Percentiles rank a stretch among this genome's conserved stretches.
Evolutionary conservation across 2,888 invertebrate genomes (phyloP).

Genomic region (Standfussiana lucernea): DNA sequence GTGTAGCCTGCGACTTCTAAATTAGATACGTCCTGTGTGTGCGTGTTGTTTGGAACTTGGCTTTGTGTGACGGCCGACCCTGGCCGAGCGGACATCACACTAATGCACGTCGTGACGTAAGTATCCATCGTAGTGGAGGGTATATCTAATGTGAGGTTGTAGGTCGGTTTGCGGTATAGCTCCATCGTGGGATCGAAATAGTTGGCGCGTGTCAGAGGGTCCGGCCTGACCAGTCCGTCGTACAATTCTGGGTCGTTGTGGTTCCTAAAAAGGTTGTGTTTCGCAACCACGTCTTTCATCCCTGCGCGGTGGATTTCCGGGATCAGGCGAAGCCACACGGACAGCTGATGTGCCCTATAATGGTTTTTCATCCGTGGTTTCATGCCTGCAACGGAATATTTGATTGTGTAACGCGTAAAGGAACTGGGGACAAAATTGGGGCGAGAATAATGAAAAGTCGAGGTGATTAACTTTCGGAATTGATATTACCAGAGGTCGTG

Average conservation of each 20-base stretch:
- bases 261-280: constrained; percentile 97
- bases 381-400: constrained; percentile 93
- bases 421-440: constrained; percentile 67
- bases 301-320: constrained; percentile 97
- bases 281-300: constrained; percentile 96
- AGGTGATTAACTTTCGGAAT: constrained; percentile 77
- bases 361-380: constrained; percentile 98
- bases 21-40: constrained; percentile 94
- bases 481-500: constrained; percentile 70
- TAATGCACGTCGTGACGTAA: constrained; percentile 93
- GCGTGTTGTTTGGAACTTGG: constrained; percentile 91
- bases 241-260: constrained; percentile 97
- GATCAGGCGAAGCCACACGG: constrained; percentile 98
- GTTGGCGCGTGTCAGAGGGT: constrained; percentile 93
- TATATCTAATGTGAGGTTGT: constrained; percentile 89
- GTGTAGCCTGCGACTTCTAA: constrained; percentile 95
- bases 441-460: constrained; percentile 68
- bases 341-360: constrained; percentile 98
- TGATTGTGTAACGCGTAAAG: constrained; percentile 74
- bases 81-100: constrained; percentile 93
- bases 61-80: constrained; percentile 85
- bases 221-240: constrained; percentile 96
- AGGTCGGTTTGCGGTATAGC: constrained; percentile 91
- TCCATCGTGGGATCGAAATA: constrained; percentile 92
- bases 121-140: constrained; percentile 91